Base-by-base conservation (phyloP, 2,888 invertebrate species). In the Physocephala rufipes region DNA sequence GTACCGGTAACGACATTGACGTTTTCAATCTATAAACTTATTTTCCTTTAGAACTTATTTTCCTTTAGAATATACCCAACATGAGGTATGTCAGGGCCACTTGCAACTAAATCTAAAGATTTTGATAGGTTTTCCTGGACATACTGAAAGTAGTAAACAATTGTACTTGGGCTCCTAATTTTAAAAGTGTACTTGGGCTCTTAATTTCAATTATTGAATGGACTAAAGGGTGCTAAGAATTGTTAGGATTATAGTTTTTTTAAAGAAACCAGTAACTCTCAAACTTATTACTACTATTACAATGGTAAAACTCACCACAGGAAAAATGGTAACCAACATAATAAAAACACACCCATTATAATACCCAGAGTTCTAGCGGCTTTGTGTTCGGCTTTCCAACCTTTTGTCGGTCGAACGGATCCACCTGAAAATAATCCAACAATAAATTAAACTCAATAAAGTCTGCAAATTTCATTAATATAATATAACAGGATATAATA, bases 291-390 rank as follows among this genome's bases (percentile, higher is more conserved):
- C 9, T 36, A 36, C 9, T 36, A 36, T 36, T 36, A 36, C 9
- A 7, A 36, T 36, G 36, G 24, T 15, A 75, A 78, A 76, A 87
- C 91, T 90, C 90, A 97, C 96, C 97, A 97, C 55, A 95, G 89
- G 88, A 97, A 97, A 90, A 97, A 97, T 67, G 97, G 97, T 79
- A 97, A 89, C 96, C 97, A 97, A 86, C 97, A 97, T 71, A 96
- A 88, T 77, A 97, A 89, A 87, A 97, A 97, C 36, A 95, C 96
- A 49, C 97, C 97, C 91, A 98, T 97, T 78, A 98, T 96, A 81
- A 97, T 96, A 77, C 97, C 97, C 55, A 97, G 89, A 64, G 97
- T 98, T 81, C 96, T 91, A 55, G 97, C 97, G 1, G 97, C 97
- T 85, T 95, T 95, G 87, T 95, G 95, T 81, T 95, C 95, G 9